Evolutionary conservation across 2,113 vertebrate genomes (phyloP), one percentile per base, ranked within the genome.

Genomic region (Vidua macroura): DNA sequence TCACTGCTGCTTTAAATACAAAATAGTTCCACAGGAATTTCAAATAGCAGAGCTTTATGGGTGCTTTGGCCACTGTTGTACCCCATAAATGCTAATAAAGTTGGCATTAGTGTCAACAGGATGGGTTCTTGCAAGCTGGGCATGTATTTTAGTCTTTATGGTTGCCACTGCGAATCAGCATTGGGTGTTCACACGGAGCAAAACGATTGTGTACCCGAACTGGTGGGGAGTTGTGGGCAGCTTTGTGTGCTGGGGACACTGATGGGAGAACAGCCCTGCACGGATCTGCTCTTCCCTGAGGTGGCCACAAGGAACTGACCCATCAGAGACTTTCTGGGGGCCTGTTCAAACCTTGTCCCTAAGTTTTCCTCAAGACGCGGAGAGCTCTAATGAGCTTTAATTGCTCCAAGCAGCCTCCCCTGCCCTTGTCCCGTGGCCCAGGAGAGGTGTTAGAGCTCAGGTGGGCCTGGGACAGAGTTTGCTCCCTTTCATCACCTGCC

Each of bases 401-500:
- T 18, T 52, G 35, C 7, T 59, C 52, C 27, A 12, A 53, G 19
- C 49, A 80, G 27, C 62, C 49, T 68, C 52, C 33, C 9, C 15
- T 79, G 3, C 8, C 5, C 17, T 46, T 13, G 5, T 75, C 8
- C 14, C 4, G 2, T 15, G 51, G 11, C 6, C 43, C 56, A 55
- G 43, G 28, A 49, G 20, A 10, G 18, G 6, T 83, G 4, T 8
- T 51, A 35, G 64, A 82, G 74, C 33, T 87, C 39, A 67, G 30
- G 11, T 17, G 0, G 2, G 18, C 0, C 15, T 10, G 10, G 64
- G 35, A 8, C 2, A 5, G 9, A 4, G 20, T n/a, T 37, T 18
- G 2, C 6, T 81, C 37, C 11, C 28, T 62, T 5, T 22, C 67
- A 31, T 30, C 0, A 0, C 10, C 30, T 46, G 48, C 9, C 39